Conservation (phyloP, 2,888 invertebrate genomes). For the Lomographa bimaculata region DNA sequence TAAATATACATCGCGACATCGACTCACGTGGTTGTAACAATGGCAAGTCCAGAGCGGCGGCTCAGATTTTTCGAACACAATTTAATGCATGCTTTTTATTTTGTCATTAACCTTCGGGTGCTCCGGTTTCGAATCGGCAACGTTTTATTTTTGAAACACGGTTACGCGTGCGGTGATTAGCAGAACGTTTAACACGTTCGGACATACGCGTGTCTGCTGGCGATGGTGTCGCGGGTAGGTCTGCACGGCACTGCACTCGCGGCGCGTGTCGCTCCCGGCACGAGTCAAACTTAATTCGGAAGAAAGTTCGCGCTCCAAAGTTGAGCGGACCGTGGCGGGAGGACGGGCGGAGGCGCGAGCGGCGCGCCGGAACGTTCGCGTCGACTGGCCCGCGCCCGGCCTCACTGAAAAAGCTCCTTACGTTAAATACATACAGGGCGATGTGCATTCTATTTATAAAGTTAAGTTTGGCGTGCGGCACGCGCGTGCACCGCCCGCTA, state of each 20-base stretch:
- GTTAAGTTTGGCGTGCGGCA: slow-evolving; percentile 70
- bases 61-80: slow-evolving; percentile 53
- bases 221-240: not conserved
- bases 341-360: slow-evolving; percentile 58
- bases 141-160: slow-evolving; percentile 80
- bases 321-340: slow-evolving; percentile 37
- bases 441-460: slow-evolving; percentile 81
- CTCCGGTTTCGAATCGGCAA: slow-evolving; percentile 78
- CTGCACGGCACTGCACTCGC: slow-evolving; percentile 16
- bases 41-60: slow-evolving; percentile 51
- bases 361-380: slow-evolving; percentile 63
- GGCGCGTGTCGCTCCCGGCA: slow-evolving; percentile 43
- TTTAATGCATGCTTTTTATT: slow-evolving; percentile 76
- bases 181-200: slow-evolving; percentile 10
- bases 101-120: slow-evolving; percentile 81
- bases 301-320: slow-evolving; percentile 40
- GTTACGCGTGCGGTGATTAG: slow-evolving; percentile 64
- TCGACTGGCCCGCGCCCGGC: slow-evolving; percentile 57
- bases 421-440: slow-evolving; percentile 70
- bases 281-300: slow-evolving; percentile 52
- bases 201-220: slow-evolving; percentile 10
- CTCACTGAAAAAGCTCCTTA: slow-evolving; percentile 73
- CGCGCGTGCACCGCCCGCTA: slow-evolving; percentile 64
- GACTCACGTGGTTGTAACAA: slow-evolving; percentile 57
- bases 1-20: slow-evolving; percentile 31